Base-by-base conservation (phyloP, 2,888 invertebrate species). In the Sussaba pulchella region DNA sequence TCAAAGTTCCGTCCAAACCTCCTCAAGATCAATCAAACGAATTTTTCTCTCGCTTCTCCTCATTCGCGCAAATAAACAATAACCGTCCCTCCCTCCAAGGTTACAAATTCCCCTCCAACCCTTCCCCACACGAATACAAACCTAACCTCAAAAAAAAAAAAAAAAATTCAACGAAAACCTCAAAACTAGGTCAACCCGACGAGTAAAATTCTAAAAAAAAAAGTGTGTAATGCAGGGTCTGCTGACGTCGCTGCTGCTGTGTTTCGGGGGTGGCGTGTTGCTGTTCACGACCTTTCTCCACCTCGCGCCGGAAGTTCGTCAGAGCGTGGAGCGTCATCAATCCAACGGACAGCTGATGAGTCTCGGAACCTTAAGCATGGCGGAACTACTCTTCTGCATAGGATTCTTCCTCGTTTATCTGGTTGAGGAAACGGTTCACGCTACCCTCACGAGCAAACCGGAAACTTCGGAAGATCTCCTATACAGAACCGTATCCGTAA, bases 381-480 rank as follows among this genome's bases (percentile, higher is more conserved):
- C 94, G 3, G 94, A 95, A 84, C 88, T 95, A 17, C 93, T 95
- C 14, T 94, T 95, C 87, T 95, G 95, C 88, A 88, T 92, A 1
- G 95, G 95, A 0, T 95, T 95, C 88, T 95, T 95, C 90, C 93
- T 95, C 81, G 95, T 95, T 0, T 95, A 95, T 86, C 89, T 95
- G 9, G 93, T 95, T 52, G 95, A 95, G 87, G 95, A 95, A 87
- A 86, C 94, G 10, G 95, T 94, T 1, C 95, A 95, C 88, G 91
- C 93, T 5, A 92, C 93, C 4, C 87, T 95, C 41, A 89, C 88
- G 6, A 81, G 69, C 12, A 89, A 89, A 67, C 88, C 89, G 12
- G 89, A 93, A 69, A 86, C 89, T 2, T 92, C 93, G 50, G 92
- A 93, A 66, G 92, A 92, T 10, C 92, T 93, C 0, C 88, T 94